Base-by-base conservation (phyloP, 2,113 vertebrate species). In the Motacilla alba region DNA sequence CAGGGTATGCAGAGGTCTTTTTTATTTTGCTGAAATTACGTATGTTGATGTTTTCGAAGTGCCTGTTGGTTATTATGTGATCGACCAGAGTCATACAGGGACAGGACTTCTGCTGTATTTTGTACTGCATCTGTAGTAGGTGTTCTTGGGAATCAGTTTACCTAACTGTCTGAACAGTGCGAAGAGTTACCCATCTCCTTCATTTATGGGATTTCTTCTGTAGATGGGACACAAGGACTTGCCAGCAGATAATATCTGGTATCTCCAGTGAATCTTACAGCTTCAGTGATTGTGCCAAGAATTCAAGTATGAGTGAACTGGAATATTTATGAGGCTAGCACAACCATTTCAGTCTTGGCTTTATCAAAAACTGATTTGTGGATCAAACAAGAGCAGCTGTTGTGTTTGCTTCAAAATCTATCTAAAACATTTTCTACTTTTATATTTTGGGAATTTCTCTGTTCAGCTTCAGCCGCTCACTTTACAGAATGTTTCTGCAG, bases 361-460 rank as follows among this genome's bases (percentile, higher is more conserved):
- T 91, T 95, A 87, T 72, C 84, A 50, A 91, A 93, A 91, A 63
- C 82, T 87, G 87, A 73, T 94, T 91, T 93, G 87, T 93, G 72
- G 95, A 84, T 95, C 91, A 95, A 95, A 95, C 66, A 90, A 69
- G 62, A 76, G 27, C 81, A 89, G 81, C 89, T 95, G 84, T 67
- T 92, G 35, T 5, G 0, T 91, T 94, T 83, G 50, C 78, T 93
- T 82, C 63, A 83, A 63, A 94, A 91, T 66, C 53, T 23, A 14
- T 60, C 35, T 60, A 24, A 27, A 55, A 27, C 11, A 4, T 69
- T 85, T 90, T 85, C 13, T 92, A 22, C 28, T 64, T 47, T 62
- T 58, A 43, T 68, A 49, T 9, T 53, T 53, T 62, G 27, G 30
- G 28, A 28, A 63, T 80, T 87, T 84, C 74, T 58, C 31, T 13